phyloP scores from a whole-genome alignment of 2,888 invertebrate species.

The Zygaena filipendulae region DNA sequence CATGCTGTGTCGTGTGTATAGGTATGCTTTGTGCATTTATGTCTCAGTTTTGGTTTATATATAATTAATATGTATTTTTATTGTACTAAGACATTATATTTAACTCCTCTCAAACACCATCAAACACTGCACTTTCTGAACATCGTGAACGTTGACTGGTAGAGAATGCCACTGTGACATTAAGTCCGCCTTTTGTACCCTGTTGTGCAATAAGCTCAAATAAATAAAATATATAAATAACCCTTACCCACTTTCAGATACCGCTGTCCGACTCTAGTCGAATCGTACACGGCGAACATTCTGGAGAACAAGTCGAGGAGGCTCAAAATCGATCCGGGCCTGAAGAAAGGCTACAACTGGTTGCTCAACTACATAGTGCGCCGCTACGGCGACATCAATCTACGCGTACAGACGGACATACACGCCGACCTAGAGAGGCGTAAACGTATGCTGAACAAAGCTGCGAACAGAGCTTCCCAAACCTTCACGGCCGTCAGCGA shows the following conservation, averaged over 20 bases:
- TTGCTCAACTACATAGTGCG: conserved; percentile 74
- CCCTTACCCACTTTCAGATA: conserved; percentile 54
- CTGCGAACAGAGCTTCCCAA: conserved; percentile 38
- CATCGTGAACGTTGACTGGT: too few relatives aligned
- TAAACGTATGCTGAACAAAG: conserved; percentile 42
- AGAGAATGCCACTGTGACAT: background rate
- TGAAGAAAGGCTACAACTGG: conserved; percentile 78
- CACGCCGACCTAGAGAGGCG: conserved; percentile 64
- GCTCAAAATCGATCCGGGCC: conserved; percentile 72
- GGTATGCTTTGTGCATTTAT: too few relatives aligned
- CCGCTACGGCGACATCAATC: conserved; percentile 72
- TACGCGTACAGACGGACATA: conserved; percentile 73
- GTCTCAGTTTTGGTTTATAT: too few relatives aligned
- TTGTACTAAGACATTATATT: too few relatives aligned
- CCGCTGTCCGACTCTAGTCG: conserved; percentile 84
- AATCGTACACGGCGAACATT: conserved; percentile 72
- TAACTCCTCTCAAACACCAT: too few relatives aligned
- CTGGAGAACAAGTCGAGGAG: conserved; percentile 38
- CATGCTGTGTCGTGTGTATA: too few relatives aligned
- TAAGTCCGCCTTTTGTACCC: background rate
- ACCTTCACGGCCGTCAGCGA: conserved; percentile 39
- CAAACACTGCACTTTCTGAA: too few relatives aligned
- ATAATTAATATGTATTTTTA: too few relatives aligned
- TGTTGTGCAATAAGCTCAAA: too few relatives aligned
- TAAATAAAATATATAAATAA: background rate